Base-by-base conservation (phyloP, 2,888 invertebrate genomes). In the Acheta domesticus region DNA sequence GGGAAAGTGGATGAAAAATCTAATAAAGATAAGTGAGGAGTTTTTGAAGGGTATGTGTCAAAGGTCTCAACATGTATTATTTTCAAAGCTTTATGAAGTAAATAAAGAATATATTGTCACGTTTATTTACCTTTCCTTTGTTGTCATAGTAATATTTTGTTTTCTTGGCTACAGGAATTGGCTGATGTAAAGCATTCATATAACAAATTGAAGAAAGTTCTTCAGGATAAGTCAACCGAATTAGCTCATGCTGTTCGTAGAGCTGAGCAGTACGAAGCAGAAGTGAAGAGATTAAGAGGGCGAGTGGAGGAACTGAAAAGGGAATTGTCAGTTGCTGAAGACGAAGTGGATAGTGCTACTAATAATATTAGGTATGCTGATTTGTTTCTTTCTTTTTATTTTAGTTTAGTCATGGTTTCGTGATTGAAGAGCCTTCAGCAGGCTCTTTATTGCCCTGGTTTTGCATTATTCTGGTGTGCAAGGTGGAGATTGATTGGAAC, bases 281-380 rank as follows among this genome's bases (percentile, higher is more conserved):
- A 91, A 84, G 93, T 95, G 2, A 94, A 93, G 84, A 91, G 94
- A 83, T 87, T 95, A 49, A 87, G 95, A 78, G 88, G 89, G 49
- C 89, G 94, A 36, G 92, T 95, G 0, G 94, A 95, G 84, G 94
- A 95, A 85, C 86, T 95, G 50, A 95, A 94, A 84, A 89, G 92
- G 78, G 94, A 95, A 84, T 86, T 95, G 80, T 92, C 93, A 8
- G 88, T 90, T 1, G 93, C 94, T 1, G 94, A 95, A 85, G 94
- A 95, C 86, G 94, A 95, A 86, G 89, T 94, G 19, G 95, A 95
- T 85, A 90, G 90, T 20, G 92, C 93, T 19, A 89, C 91, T 16
- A 93, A 93, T 86, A 92, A 90, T 85, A 90, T 92, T 77, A 89
- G 89, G 86, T 86, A 81, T 73, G 74, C 49, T 19, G 2, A 62